Evolutionary conservation across 2,888 invertebrate species (phyloP).

Genomic region (Taenaris catops): DNA sequence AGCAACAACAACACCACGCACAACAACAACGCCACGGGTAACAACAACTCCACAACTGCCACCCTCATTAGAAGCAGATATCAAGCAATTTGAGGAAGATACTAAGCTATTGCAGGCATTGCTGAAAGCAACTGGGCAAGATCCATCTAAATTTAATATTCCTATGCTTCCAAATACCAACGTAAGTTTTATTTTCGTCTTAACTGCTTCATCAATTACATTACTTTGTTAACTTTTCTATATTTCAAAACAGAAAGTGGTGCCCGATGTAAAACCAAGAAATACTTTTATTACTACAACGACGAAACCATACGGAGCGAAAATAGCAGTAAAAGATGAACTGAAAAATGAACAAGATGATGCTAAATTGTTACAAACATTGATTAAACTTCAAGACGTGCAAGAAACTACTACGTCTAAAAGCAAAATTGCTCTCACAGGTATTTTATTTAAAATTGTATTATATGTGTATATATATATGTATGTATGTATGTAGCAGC

Average conservation of each 20-base stretch:
- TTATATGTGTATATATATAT: too few relatives aligned
- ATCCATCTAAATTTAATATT: conserved; percentile 66
- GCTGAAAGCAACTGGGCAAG: conserved; percentile 67
- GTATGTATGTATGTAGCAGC: too few relatives aligned
- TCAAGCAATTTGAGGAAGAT: conserved; percentile 71
- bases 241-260: conserved; percentile 45
- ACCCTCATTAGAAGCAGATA: conserved; percentile 66
- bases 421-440: conserved; percentile 63
- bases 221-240: too few relatives aligned
- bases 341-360: conserved; percentile 61
- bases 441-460: conserved; percentile 29
- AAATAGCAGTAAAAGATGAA: conserved; percentile 59
- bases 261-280: conserved; percentile 27
- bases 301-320: conserved; percentile 54
- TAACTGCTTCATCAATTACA: too few relatives aligned
- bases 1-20: conserved; percentile 40
- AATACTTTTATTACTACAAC: conserved; percentile 38
- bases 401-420: conserved; percentile 62
- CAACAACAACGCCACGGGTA: conserved; percentile 37
- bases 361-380: conserved; percentile 66
- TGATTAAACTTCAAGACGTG: conserved; percentile 67
- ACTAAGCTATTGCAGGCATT: conserved; percentile 67
- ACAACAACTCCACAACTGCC: conserved; percentile 41
- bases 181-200: conserved; percentile 37
- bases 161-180: conserved; percentile 49